Evolutionary conservation across 2,888 invertebrate genomes (phyloP).

Genomic region (Ptychoptera contaminata): DNA sequence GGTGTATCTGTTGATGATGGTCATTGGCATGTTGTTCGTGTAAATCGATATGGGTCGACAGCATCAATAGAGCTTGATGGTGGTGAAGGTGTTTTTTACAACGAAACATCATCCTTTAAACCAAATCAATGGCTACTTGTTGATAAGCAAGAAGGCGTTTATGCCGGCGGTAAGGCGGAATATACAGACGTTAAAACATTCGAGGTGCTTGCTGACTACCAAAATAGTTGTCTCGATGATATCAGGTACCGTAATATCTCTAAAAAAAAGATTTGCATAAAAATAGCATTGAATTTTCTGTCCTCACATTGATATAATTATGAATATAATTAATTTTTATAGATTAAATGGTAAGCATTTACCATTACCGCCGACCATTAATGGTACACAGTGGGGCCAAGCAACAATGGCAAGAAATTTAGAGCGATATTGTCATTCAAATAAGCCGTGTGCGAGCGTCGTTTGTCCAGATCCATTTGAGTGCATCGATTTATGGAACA

Average conservation of each 20-base stretch:
- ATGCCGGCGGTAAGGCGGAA: slow-evolving; percentile 90
- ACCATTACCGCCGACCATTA: slow-evolving; percentile 86
- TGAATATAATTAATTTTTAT: slow-evolving; percentile 2
- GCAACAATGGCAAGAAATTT: slow-evolving; percentile 87
- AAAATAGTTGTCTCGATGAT: slow-evolving; percentile 64
- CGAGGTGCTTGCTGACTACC: slow-evolving; percentile 88
- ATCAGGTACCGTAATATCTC: slow-evolving; percentile 27
- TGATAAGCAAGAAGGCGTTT: slow-evolving; percentile 88
- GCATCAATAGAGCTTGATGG: slow-evolving; percentile 87
- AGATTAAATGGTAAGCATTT: slow-evolving; percentile 88
- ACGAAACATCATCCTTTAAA: slow-evolving; percentile 78
- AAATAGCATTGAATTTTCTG: not conserved
- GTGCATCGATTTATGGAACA: slow-evolving; percentile 95
- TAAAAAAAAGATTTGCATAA: not conserved
- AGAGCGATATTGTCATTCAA: slow-evolving; percentile 83
- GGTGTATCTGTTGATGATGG: slow-evolving; percentile 87
- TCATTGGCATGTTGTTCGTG: slow-evolving; percentile 90
- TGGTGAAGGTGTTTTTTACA: slow-evolving; percentile 85
- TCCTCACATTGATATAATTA: not conserved
- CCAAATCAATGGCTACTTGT: slow-evolving; percentile 87
- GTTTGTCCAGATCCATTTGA: slow-evolving; percentile 88
- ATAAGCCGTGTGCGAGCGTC: slow-evolving; percentile 88
- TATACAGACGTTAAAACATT: slow-evolving; percentile 88
- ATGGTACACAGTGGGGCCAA: slow-evolving; percentile 91
- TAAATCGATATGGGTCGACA: slow-evolving; percentile 81